A percentile compares a stretch with the other conserved stretches of the same genome.
Conservation (phyloP, 1,140 invertebrate genomes). For the Papilio polyxenes region DNA sequence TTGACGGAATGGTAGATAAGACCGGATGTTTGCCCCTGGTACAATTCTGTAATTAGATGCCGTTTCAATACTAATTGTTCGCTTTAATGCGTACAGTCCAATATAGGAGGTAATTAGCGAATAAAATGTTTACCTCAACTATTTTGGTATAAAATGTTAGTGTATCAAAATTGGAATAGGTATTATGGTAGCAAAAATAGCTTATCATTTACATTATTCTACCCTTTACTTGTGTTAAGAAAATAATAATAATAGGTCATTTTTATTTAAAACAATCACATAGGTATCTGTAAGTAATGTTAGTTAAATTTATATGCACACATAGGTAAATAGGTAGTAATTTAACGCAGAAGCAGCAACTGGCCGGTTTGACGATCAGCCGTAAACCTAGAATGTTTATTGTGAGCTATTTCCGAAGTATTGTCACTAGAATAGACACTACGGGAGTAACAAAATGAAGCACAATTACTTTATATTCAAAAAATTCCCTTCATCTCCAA, state of each 20-base stretch:
- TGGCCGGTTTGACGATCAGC: slow-evolving; percentile 6
- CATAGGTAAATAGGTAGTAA: background rate
- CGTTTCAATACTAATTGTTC: background rate
- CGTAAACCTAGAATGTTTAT: slow-evolving; percentile 34
- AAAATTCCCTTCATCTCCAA: background rate
- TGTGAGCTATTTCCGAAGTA: slow-evolving; percentile 18
- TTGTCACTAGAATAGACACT: slow-evolving; percentile 25
- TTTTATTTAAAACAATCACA: no score
- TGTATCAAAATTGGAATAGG: no score
- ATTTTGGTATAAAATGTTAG: background rate
- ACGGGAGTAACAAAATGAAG: background rate
- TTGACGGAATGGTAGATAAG: background rate
- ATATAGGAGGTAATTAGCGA: background rate
- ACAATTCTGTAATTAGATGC: background rate
- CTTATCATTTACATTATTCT: no score
- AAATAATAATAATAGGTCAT: no score
- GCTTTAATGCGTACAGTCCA: background rate
- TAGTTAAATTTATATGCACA: no score
- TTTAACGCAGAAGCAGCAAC: background rate
- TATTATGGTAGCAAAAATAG: no score
- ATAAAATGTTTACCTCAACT: background rate
- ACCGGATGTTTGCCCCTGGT: background rate
- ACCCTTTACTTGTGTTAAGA: no score
- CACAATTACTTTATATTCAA: background rate
- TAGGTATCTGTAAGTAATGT: no score